A percentile compares a stretch with the other conserved stretches of the same genome.
Evolutionary conservation across 2,113 vertebrate species (phyloP).

Genomic region (Tretioscincus oriximinensis): DNA sequence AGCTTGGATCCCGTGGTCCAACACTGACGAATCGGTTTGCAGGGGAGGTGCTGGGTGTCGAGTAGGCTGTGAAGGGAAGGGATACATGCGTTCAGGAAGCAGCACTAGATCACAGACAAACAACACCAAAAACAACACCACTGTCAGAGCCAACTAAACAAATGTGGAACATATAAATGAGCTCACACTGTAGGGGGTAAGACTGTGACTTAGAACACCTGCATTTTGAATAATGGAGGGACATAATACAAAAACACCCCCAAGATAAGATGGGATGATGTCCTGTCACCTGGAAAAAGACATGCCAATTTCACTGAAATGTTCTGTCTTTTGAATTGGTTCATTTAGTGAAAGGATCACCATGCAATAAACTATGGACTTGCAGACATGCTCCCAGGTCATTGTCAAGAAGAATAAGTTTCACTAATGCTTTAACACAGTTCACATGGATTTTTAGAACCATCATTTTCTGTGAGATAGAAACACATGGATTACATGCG

Average conservation of each 20-base stretch:
- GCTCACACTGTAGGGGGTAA: slow-evolving; percentile 70
- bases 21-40: slow-evolving; percentile 99
- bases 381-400: background rate
- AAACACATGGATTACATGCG: slow-evolving; percentile 49
- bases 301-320: background rate
- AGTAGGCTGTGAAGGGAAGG: slow-evolving; percentile 90
- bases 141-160: slow-evolving; percentile 73
- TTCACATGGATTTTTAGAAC: slow-evolving; percentile 25
- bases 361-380: background rate
- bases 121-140: slow-evolving; percentile 76
- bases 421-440: background rate
- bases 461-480: slow-evolving; percentile 35
- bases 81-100: slow-evolving; percentile 84
- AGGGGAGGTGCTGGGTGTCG: slow-evolving; percentile 97
- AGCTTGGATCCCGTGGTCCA: slow-evolving; percentile 97
- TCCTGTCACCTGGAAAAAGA: background rate
- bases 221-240: background rate
- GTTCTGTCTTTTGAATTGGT: slow-evolving; percentile 4
- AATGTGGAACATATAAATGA: slow-evolving; percentile 74
- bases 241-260: slow-evolving; percentile 17
- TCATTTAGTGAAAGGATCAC: background rate
- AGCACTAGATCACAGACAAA: slow-evolving; percentile 79
- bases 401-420: background rate
- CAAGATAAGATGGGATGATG: background rate
- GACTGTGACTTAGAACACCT: slow-evolving; percentile 62